Base-by-base conservation (phyloP, 2,888 invertebrate genomes). In the Agonopterix alstromeriana region DNA sequence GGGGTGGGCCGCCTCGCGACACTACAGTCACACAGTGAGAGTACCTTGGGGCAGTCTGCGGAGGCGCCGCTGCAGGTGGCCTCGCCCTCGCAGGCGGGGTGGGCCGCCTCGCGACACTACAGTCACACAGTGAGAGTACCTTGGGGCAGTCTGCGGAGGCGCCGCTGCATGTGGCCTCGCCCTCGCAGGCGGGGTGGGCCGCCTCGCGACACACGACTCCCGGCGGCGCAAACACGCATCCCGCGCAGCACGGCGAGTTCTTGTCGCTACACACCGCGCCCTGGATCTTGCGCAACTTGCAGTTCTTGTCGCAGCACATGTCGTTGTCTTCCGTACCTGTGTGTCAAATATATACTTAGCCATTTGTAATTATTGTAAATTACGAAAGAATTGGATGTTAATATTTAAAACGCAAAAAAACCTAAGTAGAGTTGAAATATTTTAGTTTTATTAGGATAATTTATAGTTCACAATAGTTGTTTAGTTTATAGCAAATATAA, bases 181-280 rank as follows among this genome's bases (percentile, higher is more conserved):
- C 95, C 82, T 97, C 97, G 80, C 98, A 98, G 17, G 97, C 96
- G 0, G 96, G 94, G 67, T 95, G 94, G 72, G 97, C 97, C 0
- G 96, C 96, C 69, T 97, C 97, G 46, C 97, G 92, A 68, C 98
- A 98, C 75, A 96, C 96, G 42, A 94, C 91, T 8, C 94, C 95
- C 3, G 92, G 90, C 46, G 93, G 91, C 90, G 97, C 96, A 74
- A 93, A 96, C 68, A 95, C 94, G 71, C 98, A 98, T 62, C 94
- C 94, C 77, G 95, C 94, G 73, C 98, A 98, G 73, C 98, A 98
- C 3, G 97, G 97, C 0, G 97, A 97, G 82, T 99, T 98, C 81
- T 97, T 96, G 76, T 98, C 98, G 75, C 98, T 98, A 91, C 98
- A 98, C 53, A 94, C 94, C 11, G 97, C 97, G n/a, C 94, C 94